Evolutionary conservation across 2,797 vertebrate genomes (phyloP), one percentile per base, ranked within the genome.

Genomic region (Thripadectes ignobilis): DNA sequence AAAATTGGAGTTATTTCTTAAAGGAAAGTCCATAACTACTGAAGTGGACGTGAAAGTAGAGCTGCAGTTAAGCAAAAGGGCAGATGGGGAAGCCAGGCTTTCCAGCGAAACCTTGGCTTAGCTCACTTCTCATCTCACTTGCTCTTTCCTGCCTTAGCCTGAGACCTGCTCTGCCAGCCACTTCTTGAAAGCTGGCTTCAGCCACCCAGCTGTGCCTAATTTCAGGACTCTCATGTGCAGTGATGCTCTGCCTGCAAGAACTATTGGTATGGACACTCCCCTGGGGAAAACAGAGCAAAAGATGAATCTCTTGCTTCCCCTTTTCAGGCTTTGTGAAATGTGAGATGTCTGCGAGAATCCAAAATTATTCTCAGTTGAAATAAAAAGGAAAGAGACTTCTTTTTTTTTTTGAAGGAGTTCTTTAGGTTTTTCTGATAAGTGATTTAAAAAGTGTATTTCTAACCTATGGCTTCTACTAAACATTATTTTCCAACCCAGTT

Each of bases 201-300:
- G 32, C 67, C 74, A 69, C 43, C 34, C 83, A 89, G 59, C 51
- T 95, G 43, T 59, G 55, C 63, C 55, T 76, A n/a, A 52, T 87
- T 88, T 73, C 67, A 65, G 52, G 51, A 78, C 15, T 79, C 59
- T 85, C 84, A 93, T 78, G 61, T 87, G 67, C 67, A 63, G 46
- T n/a, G 48, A 34, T 69, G 32, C 21, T 76, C 29, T 67, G 41
- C 27, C 39, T 94, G 23, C 39, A 87, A 77, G 69, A 79, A 17
- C 27, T 78, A 2, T 45, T 77, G 43, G 27, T 34, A 62, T 29
- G 26, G 51, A 3, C 13, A 45, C 9, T 82, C 7, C 14, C 27
- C 23, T 49, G n/a, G n/a, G 36, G 29, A 73, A 91, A 89, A n/a
- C 19, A 49, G n/a, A 72, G 27, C 11, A 75, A 78, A 68, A 52